Conservation (phyloP, 2,113 vertebrate species). For the Misgurnus mizolepis region DNA sequence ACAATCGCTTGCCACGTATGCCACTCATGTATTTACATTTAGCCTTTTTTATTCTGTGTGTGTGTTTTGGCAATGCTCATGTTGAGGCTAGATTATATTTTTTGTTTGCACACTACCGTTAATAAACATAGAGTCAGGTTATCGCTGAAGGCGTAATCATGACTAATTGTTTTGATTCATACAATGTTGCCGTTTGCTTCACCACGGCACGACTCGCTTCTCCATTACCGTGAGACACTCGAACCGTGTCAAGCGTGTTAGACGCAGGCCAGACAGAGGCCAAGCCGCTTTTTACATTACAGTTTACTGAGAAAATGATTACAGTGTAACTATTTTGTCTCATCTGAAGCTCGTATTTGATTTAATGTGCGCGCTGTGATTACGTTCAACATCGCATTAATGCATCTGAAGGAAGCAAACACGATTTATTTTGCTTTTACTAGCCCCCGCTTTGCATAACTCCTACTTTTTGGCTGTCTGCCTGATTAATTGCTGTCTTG, state of each 20-base stretch:
- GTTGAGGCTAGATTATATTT: constrained; percentile 20
- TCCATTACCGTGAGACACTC: constrained; percentile 42
- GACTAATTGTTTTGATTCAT: constrained; percentile 45
- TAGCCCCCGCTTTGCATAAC: constrained; percentile 62
- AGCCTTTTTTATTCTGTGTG: not conserved
- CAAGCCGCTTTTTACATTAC: constrained; percentile 7
- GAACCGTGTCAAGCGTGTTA: constrained; percentile 32
- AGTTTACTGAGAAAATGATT: constrained; percentile 41
- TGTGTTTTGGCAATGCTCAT: constrained; percentile 12
- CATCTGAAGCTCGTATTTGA: constrained; percentile 34
- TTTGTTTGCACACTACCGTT: constrained; percentile 30
- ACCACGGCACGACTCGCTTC: constrained; percentile 9
- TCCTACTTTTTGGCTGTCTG: constrained; percentile 59
- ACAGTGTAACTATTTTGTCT: constrained; percentile 55
- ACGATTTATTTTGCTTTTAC: constrained; percentile 56
- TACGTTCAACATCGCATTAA: constrained; percentile 56
- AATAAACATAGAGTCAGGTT: constrained; percentile 43
- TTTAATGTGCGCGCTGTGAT: constrained; percentile 55
- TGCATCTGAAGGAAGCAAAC: constrained; percentile 48
- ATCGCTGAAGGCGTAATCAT: constrained; percentile 39
- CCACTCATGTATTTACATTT: not conserved
- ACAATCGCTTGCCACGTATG: not conserved
- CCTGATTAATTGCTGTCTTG: constrained; percentile 59
- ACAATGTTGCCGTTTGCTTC: constrained; percentile 33
- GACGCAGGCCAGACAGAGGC: constrained; percentile 43